Evolutionary conservation across 1,140 invertebrate species (phyloP), one percentile per base, ranked within the genome.

Genomic region (Spodoptera frugiperda): DNA sequence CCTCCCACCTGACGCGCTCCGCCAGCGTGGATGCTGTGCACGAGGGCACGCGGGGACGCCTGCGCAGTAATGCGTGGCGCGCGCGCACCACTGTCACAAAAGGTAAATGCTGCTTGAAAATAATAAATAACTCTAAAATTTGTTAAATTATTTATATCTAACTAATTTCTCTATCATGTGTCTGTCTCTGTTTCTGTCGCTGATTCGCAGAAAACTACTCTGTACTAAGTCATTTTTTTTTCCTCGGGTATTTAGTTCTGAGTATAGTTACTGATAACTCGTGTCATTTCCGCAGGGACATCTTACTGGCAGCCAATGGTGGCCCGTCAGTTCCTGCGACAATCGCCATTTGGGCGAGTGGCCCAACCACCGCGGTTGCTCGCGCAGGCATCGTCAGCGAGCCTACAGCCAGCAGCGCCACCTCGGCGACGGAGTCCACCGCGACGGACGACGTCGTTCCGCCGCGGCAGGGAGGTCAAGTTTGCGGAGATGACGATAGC

Each of bases 11-110:
- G 73, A 95, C 95, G 59, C 95, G 97, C 17, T 97, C 96, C 70
- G 95, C 97, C 55, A 97, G 96, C 71, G 96, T 97, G 33, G 97
- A 97, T 89, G 96, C 96, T n/a, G 96, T 97, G 15, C 96, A 97
- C 85, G 97, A 97, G 14, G 96, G 97, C 75, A 95, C 95, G 9
- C 95, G 96, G 19, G 97, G 97, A 14, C 95, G 95, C 51, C 95
- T 97, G 25, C 94, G 97, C 39, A 97, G 97, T 9, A 87, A 94
- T 11, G 95, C 95, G 12, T 97, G 96, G 96, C 95, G 95, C 57
- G 86, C 87, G 81, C 78, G 94, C 5, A 81, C 84, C 6, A 70
- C 87, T 83, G 78, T 90, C 9, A 82, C 82, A 86, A 85, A 94
- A 81, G 84, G 94, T 87, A 93, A 39, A 11, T 19, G 0, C 17